Evolutionary conservation across 1,140 invertebrate genomes (phyloP).

Genomic region (Calliphora vicina): DNA sequence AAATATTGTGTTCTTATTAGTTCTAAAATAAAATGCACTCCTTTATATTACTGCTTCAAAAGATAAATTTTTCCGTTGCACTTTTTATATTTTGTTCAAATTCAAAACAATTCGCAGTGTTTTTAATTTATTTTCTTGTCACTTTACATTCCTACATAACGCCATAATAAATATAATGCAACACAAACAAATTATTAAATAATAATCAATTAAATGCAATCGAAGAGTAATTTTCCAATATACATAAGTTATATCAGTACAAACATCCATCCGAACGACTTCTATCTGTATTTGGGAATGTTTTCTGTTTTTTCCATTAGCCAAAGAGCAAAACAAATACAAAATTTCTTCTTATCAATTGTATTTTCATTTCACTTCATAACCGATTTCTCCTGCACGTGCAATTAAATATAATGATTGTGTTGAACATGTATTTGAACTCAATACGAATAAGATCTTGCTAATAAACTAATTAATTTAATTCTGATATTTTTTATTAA

Average conservation of each 20-base stretch:
- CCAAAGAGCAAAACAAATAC: background rate
- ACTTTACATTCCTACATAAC: background rate
- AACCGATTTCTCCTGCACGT: background rate
- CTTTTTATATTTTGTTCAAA: background rate
- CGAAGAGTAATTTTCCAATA: background rate
- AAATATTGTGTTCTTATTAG: too few relatives aligned
- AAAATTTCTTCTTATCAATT: background rate
- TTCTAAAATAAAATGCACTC: background rate
- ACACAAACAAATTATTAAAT: background rate
- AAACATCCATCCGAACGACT: background rate
- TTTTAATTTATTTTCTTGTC: background rate
- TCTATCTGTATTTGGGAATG: too few relatives aligned
- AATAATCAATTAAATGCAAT: background rate
- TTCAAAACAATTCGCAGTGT: background rate
- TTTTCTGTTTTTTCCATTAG: background rate
- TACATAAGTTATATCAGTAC: too few relatives aligned
- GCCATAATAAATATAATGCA: background rate
- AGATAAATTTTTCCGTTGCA: background rate
- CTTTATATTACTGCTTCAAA: background rate
- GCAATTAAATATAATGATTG: background rate
- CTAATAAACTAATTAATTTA: background rate
- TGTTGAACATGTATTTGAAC: background rate
- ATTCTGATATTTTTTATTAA: background rate
- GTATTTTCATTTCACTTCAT: background rate
- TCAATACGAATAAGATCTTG: too few relatives aligned